Evolutionary conservation across 23 tunicate genomes (phyloP), one percentile per base, ranked within the genome.

Genomic region (Ascidia mentula): DNA sequence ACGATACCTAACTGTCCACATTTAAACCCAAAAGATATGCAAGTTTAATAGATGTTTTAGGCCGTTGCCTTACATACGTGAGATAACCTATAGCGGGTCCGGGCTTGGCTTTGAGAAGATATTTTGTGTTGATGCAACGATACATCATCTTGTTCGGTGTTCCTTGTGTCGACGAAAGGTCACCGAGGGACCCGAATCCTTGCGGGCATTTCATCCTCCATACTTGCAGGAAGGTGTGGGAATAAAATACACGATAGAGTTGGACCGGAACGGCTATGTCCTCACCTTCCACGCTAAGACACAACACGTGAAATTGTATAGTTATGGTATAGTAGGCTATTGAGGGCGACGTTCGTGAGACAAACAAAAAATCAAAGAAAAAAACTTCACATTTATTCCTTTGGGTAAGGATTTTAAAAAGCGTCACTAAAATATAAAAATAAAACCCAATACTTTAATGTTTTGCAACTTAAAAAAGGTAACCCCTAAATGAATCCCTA

Each of bases 171-270:
- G 75, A 28, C 39, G 75, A 34, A 3, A 71, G 39, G 75, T 71
- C 75, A 2, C 75, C 39, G n/a, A 71, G 32, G 18, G 39, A 22
- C 39, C 75, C 39, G 35, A 34, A 71, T 6, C 75, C 75, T 8
- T 34, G 24, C 39, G 38, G 38, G 34, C 75, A 71, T 35, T 34
- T 35, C 75, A 71, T 71, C 30, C 39, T 71, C 75, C 75, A 71
- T 22, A 71, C 38, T 34, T 71, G 75, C 39, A 36, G 8, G 32
- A 71, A 36, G 32, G 38, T 35, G 32, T 34, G 38, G 36, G 75
- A 34, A 22, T 71, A 36, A 18, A 71, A 71, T 5, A 71, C 18
- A 28, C 75, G 75, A 6, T 26, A 28, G 5, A 71, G 30, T 18
- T 71, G 38, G 1, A 18, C 32, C 6, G 75, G 75, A 3, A 36